Percentiles rank a stretch among this genome's conserved stretches.
Evolutionary conservation across 1,140 invertebrate species (phyloP).

Genomic region (Heliothis subflexa): DNA sequence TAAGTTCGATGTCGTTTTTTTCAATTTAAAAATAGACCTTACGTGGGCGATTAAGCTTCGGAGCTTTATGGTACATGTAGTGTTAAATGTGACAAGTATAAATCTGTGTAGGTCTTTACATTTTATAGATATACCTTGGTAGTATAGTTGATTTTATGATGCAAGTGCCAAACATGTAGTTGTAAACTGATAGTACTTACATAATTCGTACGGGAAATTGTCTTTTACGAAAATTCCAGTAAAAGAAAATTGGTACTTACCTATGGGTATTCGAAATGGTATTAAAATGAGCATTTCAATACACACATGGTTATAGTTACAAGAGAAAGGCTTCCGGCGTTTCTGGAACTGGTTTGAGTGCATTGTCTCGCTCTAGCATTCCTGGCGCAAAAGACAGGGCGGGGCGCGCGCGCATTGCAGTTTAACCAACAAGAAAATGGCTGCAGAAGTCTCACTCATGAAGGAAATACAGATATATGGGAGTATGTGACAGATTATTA

Average conservation of each 20-base stretch:
- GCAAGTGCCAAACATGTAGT: no score
- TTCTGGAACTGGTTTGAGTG: constrained; percentile 66
- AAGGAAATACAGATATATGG: background rate
- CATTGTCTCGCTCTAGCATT: constrained; percentile 53
- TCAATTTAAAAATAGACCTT: no score
- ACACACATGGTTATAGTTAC: constrained; percentile 38
- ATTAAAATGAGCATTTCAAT: constrained; percentile 13
- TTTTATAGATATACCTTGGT: no score
- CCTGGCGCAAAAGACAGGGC: constrained; percentile 50
- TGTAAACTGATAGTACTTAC: no score
- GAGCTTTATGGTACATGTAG: no score
- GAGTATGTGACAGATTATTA: background rate
- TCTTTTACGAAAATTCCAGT: background rate
- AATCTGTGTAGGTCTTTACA: no score
- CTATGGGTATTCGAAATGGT: background rate
- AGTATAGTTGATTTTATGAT: no score
- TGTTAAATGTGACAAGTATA: no score
- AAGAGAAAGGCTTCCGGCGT: constrained; percentile 76
- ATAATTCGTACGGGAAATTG: no score
- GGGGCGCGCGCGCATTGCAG: constrained; percentile 47
- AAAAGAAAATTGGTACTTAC: background rate
- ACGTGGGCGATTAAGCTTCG: no score
- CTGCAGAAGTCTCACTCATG: background rate
- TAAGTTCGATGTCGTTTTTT: no score
- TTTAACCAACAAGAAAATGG: background rate